These are phyloP conservation scores for Clistopyga incitator DNA, from an alignment of 2,888 invertebrate genomes.

Conservation along the genomic window DNA sequence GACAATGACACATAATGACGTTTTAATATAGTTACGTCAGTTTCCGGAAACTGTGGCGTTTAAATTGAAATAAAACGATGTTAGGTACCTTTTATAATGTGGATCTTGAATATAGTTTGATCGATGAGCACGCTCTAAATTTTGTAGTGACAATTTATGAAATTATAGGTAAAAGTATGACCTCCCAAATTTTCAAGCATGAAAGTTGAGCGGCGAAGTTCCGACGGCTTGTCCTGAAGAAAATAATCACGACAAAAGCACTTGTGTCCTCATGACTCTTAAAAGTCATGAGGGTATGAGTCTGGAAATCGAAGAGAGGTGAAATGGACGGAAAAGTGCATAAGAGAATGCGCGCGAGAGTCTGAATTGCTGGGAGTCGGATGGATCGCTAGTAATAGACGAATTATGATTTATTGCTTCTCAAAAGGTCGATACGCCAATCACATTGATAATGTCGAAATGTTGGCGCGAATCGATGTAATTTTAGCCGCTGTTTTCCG, in stretches of 20 bases:
- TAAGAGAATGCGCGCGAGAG: background rate
- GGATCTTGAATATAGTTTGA: too few relatives aligned
- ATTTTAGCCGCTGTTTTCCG: background rate
- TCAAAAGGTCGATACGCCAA: slow-evolving; percentile 5
- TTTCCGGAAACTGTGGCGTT: too few relatives aligned
- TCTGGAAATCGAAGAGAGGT: background rate
- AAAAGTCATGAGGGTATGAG: background rate
- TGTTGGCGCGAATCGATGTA: background rate
- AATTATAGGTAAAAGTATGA: too few relatives aligned
- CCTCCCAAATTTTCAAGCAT: too few relatives aligned
- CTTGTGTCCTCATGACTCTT: background rate
- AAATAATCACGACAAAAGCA: background rate
- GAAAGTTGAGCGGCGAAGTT: background rate
- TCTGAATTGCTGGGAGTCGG: slow-evolving; percentile 1
- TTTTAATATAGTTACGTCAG: too few relatives aligned
- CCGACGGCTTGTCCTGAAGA: background rate
- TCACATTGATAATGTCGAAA: background rate
- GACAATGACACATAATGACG: too few relatives aligned
- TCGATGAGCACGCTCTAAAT: too few relatives aligned
- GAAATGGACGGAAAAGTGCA: slow-evolving; percentile 2
- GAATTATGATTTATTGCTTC: slow-evolving; percentile 19
- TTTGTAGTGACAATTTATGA: too few relatives aligned
- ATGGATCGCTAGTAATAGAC: slow-evolving; percentile 7
- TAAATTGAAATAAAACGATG: too few relatives aligned
- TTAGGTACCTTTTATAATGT: too few relatives aligned